phyloP scores from a whole-genome alignment of 2,888 invertebrate genomes.

The Phengaris alcon region DNA sequence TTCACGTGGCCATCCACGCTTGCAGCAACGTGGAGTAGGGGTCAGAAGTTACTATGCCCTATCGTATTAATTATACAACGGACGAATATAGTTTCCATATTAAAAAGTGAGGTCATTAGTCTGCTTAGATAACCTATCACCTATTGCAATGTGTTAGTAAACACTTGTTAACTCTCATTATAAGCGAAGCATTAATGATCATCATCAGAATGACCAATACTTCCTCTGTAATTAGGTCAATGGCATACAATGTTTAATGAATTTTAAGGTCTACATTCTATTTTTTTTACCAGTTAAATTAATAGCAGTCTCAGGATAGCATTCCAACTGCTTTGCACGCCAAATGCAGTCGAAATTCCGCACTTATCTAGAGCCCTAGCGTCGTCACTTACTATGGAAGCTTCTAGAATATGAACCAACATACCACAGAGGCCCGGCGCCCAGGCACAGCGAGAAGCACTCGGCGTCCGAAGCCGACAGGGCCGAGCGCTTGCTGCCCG shows the following conservation, averaged over 20 bases:
- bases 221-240: no score
- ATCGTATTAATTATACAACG: not conserved
- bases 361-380: no score
- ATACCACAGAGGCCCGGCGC: constrained; percentile 98
- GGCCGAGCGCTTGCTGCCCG: constrained; percentile 82
- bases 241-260: no score
- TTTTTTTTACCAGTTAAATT: no score
- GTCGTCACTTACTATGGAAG: not conserved
- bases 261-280: no score
- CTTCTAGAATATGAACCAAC: constrained; percentile 35
- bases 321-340: no score
- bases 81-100: not conserved
- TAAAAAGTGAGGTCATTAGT: not conserved
- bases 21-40: not conserved
- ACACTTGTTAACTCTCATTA: not conserved
- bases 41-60: not conserved
- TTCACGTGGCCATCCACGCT: not conserved
- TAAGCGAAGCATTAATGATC: not conserved
- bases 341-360: no score
- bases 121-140: not conserved
- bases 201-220: not conserved
- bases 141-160: not conserved
- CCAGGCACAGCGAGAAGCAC: constrained; percentile 92
- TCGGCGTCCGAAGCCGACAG: constrained; percentile 85
- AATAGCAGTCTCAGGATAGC: no score